Base-by-base conservation (phyloP, 2,888 invertebrate genomes). In the Neoaliturus tenellus region DNA sequence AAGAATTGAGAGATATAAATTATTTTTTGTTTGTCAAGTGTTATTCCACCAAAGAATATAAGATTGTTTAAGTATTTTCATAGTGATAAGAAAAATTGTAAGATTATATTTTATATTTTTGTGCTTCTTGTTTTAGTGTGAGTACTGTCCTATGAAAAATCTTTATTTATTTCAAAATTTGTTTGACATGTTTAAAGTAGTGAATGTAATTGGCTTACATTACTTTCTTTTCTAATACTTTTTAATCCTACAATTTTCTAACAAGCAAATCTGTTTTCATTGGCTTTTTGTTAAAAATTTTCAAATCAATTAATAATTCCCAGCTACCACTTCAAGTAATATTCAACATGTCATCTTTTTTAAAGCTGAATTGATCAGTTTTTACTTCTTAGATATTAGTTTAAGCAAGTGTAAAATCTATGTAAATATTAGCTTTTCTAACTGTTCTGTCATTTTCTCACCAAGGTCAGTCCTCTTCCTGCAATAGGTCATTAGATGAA, bases 361-460 rank as follows among this genome's bases (percentile, higher is more conserved):
- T 51, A 51, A 51, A 51, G 23, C 10, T 17, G 48, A 4, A 48
- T 48, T 48, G 20, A 5, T 51, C 31, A 31, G 55, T 28, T 62
- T n/a, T 62, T 28, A 25, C 31, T 41, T 39, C 73, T 28, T 44
- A 71, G 23, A n/a, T 44, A 28, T 17, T 75, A 75, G 4, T 75
- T 75, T 44, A 20, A 75, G 28, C 3, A 39, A 75, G 6, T 41
- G 73, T 44, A 25, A 20, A 44, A 75, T 28, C 17, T 1, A 44
- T 75, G 73, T 75, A 75, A 75, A 75, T 75, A 75, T 44, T 44
- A 44, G 73, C 73, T 75, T 75, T 44, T 28, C 44, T 75, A 75
- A 25, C 28, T 28, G 28, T 28, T 28, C 28, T 62, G 62, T 25
- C 8, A 62, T 62, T 62, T 62, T 62, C 31, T 55, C 62, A 62